A percentile compares a stretch with the other conserved stretches of the same genome.
Conservation (phyloP, 2,888 invertebrate genomes). For the Tiliacea citrago region DNA sequence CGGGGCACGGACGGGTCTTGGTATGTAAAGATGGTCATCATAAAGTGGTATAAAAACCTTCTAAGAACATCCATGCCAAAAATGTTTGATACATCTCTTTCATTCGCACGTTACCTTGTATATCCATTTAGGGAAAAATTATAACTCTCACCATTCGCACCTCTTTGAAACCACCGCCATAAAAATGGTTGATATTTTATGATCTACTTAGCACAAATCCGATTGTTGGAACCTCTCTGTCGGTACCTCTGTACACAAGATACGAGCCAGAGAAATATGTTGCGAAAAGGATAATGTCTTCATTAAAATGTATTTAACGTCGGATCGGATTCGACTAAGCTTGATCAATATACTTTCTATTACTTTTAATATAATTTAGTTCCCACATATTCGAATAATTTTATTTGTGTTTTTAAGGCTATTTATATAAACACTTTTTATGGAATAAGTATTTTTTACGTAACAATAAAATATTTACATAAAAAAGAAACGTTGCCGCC, state of each 20-base stretch:
- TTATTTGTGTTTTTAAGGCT: constrained; percentile 60
- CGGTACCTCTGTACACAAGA: constrained; percentile 71
- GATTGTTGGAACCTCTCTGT: constrained; percentile 77
- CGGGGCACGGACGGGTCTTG: too few species aligned
- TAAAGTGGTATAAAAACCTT: too few species aligned
- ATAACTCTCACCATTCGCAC: constrained; percentile 65
- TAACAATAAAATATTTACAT: constrained; percentile 87
- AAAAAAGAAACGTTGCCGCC: constrained; percentile 87
- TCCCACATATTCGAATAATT: constrained; percentile 36
- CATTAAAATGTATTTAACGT: constrained; percentile 82
- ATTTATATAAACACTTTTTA: constrained; percentile 61
- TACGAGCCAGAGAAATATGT: constrained; percentile 70
- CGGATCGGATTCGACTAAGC: constrained; percentile 76
- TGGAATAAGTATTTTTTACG: constrained; percentile 73
- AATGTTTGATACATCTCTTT: not conserved
- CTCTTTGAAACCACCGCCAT: constrained; percentile 49
- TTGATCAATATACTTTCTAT: constrained; percentile 80
- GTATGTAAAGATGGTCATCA: too few species aligned
- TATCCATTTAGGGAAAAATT: constrained; percentile 69
- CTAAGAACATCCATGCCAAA: not conserved
- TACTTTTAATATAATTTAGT: constrained; percentile 62
- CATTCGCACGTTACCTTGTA: not conserved
- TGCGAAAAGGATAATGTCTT: constrained; percentile 71
- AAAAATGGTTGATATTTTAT: constrained; percentile 81
- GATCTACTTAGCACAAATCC: constrained; percentile 83